Conservation (phyloP, 2,113 vertebrate genomes). For the Arizona elegans region DNA sequence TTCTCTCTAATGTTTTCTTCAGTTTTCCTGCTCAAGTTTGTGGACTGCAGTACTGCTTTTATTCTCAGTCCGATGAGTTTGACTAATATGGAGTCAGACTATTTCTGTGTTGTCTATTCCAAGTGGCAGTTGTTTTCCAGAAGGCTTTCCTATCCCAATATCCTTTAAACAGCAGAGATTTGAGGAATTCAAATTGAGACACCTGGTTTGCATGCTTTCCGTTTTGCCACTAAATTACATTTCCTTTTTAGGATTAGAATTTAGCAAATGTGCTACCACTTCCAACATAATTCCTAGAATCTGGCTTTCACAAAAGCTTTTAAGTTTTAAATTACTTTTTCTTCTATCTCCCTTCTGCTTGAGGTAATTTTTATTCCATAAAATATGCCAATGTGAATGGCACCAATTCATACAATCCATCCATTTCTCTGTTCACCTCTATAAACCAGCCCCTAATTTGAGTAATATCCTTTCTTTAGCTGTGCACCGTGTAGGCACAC, state of each 20-base stretch:
- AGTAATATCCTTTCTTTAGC: constrained; percentile 12
- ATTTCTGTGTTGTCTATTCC: not conserved
- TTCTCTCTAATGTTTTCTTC: not conserved
- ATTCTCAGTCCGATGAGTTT: not conserved
- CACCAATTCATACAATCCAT: not conserved
- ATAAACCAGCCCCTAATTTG: not conserved
- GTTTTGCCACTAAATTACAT: not conserved
- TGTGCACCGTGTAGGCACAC: constrained; percentile 19
- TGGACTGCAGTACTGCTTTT: not conserved
- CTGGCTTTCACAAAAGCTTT: not conserved
- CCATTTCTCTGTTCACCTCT: not conserved
- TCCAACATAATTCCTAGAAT: not conserved
- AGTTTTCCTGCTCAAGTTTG: constrained; percentile 1
- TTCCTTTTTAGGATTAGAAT: not conserved
- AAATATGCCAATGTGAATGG: not conserved
- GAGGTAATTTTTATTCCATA: not conserved
- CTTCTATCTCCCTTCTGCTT: not conserved
- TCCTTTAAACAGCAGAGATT: not conserved
- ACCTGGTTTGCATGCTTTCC: not conserved
- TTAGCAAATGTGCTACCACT: not conserved
- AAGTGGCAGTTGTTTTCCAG: not conserved
- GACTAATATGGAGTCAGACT: not conserved
- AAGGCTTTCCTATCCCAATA: not conserved
- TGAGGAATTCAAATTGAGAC: not conserved
- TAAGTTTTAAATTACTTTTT: not conserved